Evolutionary conservation across 2,888 invertebrate species (phyloP), one percentile per base, ranked within the genome.

Genomic region (Cosmorhoe ocellata): DNA sequence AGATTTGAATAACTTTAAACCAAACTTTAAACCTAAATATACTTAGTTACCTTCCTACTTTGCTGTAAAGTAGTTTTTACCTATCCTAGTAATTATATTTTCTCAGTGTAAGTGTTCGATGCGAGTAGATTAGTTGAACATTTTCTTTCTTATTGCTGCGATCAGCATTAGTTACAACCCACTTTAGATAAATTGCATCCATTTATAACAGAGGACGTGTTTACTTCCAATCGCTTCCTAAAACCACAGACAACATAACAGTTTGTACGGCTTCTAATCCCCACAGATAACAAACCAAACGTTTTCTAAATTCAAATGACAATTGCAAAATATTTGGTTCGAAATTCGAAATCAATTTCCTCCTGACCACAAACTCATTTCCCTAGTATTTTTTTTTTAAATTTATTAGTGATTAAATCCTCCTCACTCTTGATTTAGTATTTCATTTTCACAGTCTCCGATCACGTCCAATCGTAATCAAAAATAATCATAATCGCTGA

Each of bases 401-500:
- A 12, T 26, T 46, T 41, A 42, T 31, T 31, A 37, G n/a, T n/a
- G n/a, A n/a, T n/a, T n/a, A n/a, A n/a, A n/a, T n/a, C n/a, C n/a
- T n/a, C n/a, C n/a, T n/a, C n/a, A n/a, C n/a, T n/a, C n/a, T n/a
- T n/a, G n/a, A n/a, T n/a, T n/a, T n/a, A n/a, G n/a, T n/a, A n/a
- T n/a, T 42, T n/a, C 24, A 31, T 37, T 42, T 43, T 47, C 24
- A 38, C 33, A 34, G 30, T 18, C 31, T 42, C 33, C 26, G 47
- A 34, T 40, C 53, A 53, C 53, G 53, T 48, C 27, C 32, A 22
- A 43, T 32, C 11, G 40, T 48, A 52, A 52, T 52, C 33, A 33
- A 43, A 40, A 52, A 48, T 48, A 53, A 53, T 53, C 52, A 53
- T 39, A 47, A 40, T 40, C 39, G 27, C 26, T 48, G 48, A 53